These are phyloP conservation scores for Drosophila quinaria DNA, from an alignment of 2,888 invertebrate species.

Conservation along the genomic window DNA sequence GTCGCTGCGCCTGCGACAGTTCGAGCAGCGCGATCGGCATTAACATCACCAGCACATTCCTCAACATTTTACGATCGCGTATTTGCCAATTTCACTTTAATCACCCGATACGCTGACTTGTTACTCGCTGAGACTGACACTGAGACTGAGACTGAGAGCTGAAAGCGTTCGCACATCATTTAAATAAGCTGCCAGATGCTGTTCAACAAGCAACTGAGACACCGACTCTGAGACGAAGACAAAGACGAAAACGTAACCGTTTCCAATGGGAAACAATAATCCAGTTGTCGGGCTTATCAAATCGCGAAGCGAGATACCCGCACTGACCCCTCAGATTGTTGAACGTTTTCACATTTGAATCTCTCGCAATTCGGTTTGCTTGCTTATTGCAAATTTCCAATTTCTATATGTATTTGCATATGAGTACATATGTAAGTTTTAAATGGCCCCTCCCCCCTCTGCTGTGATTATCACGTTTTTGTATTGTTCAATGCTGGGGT, in stretches of 20 bases:
- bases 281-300: slow-evolving; percentile 33
- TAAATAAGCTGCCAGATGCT: slow-evolving; percentile 66
- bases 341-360: background rate
- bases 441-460: background rate
- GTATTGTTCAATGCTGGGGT: slow-evolving; percentile 2
- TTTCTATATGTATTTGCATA: background rate
- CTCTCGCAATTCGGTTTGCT: background rate
- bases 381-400: slow-evolving; percentile 4
- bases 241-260: slow-evolving; percentile 1
- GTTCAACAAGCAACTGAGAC: slow-evolving; percentile 11
- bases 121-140: slow-evolving; percentile 11
- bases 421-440: background rate
- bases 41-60: slow-evolving; percentile 24
- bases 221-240: background rate
- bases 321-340: slow-evolving; percentile 13
- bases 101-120: slow-evolving; percentile 13
- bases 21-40: slow-evolving; percentile 40
- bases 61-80: slow-evolving; percentile 41
- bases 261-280: background rate
- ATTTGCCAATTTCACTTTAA: slow-evolving; percentile 52
- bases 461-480: slow-evolving; percentile 1
- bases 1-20: slow-evolving; percentile 86
- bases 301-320: background rate
- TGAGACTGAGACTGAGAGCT: slow-evolving; percentile 46
- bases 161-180: slow-evolving; percentile 51